These are phyloP conservation scores for Gyps fulvus DNA, from an alignment of 2,113 vertebrate species.

Conservation along the genomic window DNA sequence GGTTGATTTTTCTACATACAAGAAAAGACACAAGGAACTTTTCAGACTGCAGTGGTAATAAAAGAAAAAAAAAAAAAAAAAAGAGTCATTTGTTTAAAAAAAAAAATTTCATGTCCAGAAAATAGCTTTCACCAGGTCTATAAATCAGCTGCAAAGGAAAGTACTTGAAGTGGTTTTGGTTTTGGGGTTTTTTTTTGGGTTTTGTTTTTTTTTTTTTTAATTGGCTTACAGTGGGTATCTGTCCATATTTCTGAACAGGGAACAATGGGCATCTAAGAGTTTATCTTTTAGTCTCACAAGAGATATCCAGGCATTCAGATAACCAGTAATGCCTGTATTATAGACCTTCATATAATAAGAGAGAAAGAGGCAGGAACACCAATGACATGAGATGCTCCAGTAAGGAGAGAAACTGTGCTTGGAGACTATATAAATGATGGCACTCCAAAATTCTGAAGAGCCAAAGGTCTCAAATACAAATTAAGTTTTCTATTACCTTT, in stretches of 20 bases:
- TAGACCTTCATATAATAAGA: neutral
- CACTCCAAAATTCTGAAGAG: neutral
- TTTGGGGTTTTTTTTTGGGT: neutral
- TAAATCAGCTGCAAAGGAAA: constrained; percentile 1
- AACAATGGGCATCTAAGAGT: neutral
- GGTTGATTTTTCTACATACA: neutral
- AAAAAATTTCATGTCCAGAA: neutral
- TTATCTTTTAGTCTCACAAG: neutral
- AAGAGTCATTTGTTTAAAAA: neutral
- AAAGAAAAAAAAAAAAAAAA: neutral
- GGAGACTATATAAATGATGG: neutral
- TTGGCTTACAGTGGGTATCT: neutral
- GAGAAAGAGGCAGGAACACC: neutral
- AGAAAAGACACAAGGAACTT: neutral
- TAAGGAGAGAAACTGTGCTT: neutral
- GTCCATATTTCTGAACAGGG: neutral
- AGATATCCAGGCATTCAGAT: neutral
- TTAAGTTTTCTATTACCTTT: neutral
- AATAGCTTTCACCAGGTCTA: neutral
- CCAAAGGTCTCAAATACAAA: neutral
- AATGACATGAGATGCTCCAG: neutral
- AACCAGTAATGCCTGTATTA: no score
- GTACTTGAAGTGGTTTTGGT: neutral
- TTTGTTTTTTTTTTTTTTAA: neutral
- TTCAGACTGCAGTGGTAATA: neutral